These are phyloP conservation scores for Poeciliopsis turneri DNA, from an alignment of 2,797 vertebrate genomes.

Conservation along the genomic window DNA sequence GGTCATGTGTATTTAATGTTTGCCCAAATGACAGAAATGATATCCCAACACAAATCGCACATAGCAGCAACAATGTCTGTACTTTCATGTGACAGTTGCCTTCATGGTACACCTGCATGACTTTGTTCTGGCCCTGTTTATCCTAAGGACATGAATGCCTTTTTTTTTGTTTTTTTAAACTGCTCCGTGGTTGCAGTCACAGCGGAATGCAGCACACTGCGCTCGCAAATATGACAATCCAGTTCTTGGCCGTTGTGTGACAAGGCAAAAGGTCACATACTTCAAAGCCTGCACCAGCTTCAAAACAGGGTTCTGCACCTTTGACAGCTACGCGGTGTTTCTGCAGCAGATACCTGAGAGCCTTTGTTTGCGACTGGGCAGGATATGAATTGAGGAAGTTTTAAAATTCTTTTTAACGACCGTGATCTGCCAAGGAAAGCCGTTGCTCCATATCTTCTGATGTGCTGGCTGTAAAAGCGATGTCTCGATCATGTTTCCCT, in stretches of 20 bases:
- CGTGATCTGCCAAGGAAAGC: constrained; percentile 37
- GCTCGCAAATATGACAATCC: constrained; percentile 75
- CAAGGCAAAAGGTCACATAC: constrained; percentile 75
- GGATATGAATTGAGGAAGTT: constrained; percentile 25
- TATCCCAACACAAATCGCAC: neutral
- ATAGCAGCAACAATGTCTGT: neutral
- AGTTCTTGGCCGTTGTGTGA: constrained; percentile 69
- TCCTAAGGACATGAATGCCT: constrained; percentile 56
- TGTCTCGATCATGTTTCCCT: neutral
- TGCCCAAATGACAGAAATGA: neutral
- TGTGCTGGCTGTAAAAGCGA: constrained; percentile 27
- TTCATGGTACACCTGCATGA: constrained; percentile 3
- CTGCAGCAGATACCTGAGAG: constrained; percentile 28
- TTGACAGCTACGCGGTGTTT: constrained; percentile 60
- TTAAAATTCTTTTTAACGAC: constrained; percentile 32
- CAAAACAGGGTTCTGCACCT: constrained; percentile 50
- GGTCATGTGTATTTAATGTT: neutral
- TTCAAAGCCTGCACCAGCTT: constrained; percentile 73
- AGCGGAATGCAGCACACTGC: constrained; percentile 59
- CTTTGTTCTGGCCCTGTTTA: constrained; percentile 26
- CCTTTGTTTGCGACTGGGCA: constrained; percentile 11
- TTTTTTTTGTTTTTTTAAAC: constrained; percentile 27
- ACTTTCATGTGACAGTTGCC: neutral
- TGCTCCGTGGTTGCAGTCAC: constrained; percentile 45
- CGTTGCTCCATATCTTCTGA: constrained; percentile 24